Base-by-base conservation (phyloP, 1,140 invertebrate genomes). In the Oryzaephilus surinamensis region DNA sequence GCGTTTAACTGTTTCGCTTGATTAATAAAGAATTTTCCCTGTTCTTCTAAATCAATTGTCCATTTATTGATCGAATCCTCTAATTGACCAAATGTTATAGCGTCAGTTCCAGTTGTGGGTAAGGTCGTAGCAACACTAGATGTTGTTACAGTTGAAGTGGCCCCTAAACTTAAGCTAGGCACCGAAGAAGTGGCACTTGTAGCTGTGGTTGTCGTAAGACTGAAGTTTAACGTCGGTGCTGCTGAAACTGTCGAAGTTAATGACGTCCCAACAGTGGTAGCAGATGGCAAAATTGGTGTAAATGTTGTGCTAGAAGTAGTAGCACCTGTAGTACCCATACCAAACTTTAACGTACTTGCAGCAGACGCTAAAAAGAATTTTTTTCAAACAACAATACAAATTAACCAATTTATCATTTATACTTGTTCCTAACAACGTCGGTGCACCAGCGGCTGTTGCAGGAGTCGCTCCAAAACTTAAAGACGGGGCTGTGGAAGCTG, bases 41-140 rank as follows among this genome's bases (percentile, higher is more conserved):
- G 91, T 48, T 95, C 88, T 53, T 94, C 87, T 8, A 97, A 64
- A 54, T 96, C 91, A 10, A 87, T 57, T 0, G 85, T 92, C 91
- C 92, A 98, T 62, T 97, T 96, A 58, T 96, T 97, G 29, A 96
- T 91, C 2, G 77, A 74, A 53, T 97, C 92, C 63, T 97, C 90
- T 13, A 97, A 60, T 56, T 95, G 86, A 14, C 79, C 75, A 56
- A 92, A 97, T 11, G 78, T 90, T 53, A 96, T 77, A 5, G 72
- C 44, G 54, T 60, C 51, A 46, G 64, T 51, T 55, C 71, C 47
- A 49, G 66, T 3, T 61, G 63, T 32, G 44, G 43, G 64, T 51
- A 66, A 56, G 49, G 53, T 72, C 50, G 51, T 68, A 63, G 39
- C 37, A 46, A 53, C 48, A 13, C 32, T 16, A 40, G 43, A 38